Percentiles rank a stretch among this genome's conserved stretches.
Evolutionary conservation across 2,113 vertebrate species (phyloP).

Genomic region (Argyrosomus japonicus): DNA sequence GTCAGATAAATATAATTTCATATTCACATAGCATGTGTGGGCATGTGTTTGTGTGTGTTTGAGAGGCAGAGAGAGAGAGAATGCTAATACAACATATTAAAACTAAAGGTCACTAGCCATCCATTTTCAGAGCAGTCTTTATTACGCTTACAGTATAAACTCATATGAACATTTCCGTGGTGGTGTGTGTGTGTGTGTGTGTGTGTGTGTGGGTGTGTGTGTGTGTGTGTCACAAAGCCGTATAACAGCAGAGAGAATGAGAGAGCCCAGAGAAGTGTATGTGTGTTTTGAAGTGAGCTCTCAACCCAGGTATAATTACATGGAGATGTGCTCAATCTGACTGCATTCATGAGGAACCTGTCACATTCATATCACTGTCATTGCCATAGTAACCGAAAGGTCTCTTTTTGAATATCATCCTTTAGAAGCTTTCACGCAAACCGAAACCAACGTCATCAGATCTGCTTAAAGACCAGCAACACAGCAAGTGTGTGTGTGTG

Average conservation of each 20-base stretch:
- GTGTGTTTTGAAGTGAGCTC: slow-evolving; percentile 51
- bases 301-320: slow-evolving; percentile 67
- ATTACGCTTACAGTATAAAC: slow-evolving; percentile 43
- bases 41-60: not conserved
- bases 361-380: slow-evolving; percentile 65
- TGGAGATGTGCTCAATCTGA: slow-evolving; percentile 63
- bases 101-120: slow-evolving; percentile 56
- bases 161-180: slow-evolving; percentile 2
- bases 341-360: slow-evolving; percentile 62
- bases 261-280: not conserved
- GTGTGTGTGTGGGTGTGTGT: slow-evolving; percentile 14
- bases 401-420: slow-evolving; percentile 70
- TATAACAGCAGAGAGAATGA: not conserved
- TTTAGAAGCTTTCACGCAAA: slow-evolving; percentile 57
- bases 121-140: slow-evolving; percentile 32
- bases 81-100: slow-evolving; percentile 30
- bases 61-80: not conserved
- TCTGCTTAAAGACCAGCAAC: slow-evolving; percentile 58
- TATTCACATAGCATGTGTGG: not conserved
- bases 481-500: slow-evolving; percentile 21
- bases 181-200: slow-evolving; percentile 4
- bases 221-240: not conserved
- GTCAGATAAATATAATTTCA: not conserved
- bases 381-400: slow-evolving; percentile 81
- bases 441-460: slow-evolving; percentile 64